Conservation (phyloP, 2,113 vertebrate species). For the Origma solitaria region DNA sequence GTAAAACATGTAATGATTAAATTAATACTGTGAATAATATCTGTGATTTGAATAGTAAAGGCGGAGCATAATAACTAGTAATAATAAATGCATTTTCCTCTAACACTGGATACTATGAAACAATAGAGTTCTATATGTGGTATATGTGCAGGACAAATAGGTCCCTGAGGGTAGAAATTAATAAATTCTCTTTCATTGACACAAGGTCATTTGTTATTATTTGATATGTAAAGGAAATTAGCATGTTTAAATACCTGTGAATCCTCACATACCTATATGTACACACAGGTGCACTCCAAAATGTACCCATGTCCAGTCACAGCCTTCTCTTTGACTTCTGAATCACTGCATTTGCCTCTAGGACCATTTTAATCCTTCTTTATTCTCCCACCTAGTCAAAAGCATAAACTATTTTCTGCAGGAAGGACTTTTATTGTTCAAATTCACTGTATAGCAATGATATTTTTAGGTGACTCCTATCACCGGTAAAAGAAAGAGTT, state of each 20-base stretch:
- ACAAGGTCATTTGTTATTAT: background rate
- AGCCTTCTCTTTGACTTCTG: background rate
- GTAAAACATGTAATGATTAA: background rate
- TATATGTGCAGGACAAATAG: background rate
- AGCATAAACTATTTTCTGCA: background rate
- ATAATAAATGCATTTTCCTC: background rate
- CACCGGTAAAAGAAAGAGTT: background rate
- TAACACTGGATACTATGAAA: background rate
- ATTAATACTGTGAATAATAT: background rate
- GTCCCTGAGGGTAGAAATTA: background rate
- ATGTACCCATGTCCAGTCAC: background rate
- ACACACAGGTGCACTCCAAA: background rate
- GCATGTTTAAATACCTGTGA: background rate
- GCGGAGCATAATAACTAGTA: background rate
- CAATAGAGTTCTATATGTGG: background rate
- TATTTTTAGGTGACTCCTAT: background rate
- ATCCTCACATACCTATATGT: too few relatives aligned
- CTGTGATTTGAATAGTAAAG: background rate
- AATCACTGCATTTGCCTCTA: background rate
- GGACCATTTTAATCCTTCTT: background rate
- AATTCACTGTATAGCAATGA: background rate
- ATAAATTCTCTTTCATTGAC: background rate
- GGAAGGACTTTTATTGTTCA: background rate
- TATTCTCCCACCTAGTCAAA: background rate
- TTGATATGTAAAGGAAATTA: rapidly evolving